Conservation (phyloP, 1,140 invertebrate species). For the Drosophila orosa region DNA sequence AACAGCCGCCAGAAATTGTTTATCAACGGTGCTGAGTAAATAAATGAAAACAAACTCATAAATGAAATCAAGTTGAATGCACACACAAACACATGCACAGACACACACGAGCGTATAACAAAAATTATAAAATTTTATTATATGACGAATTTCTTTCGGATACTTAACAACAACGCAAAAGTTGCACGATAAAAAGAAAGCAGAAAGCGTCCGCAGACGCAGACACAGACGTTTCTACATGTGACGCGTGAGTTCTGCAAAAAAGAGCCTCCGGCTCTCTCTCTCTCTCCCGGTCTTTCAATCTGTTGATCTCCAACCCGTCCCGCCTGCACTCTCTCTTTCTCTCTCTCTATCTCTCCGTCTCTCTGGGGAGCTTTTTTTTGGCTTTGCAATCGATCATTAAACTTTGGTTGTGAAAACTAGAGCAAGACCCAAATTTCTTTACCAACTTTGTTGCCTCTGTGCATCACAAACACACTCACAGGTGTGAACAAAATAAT, state of each 20-base stretch:
- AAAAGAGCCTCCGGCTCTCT: slow-evolving; percentile 27
- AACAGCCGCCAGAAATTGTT: slow-evolving; percentile 48
- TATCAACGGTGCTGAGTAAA: slow-evolving; percentile 52
- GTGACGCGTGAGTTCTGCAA: slow-evolving; percentile 73
- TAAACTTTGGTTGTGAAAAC: slow-evolving; percentile 83
- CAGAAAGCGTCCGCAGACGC: slow-evolving; percentile 74
- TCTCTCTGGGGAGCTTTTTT: slow-evolving; percentile 58
- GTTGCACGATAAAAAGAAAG: slow-evolving; percentile 78
- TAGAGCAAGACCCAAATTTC: slow-evolving; percentile 84
- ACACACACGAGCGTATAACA: slow-evolving; percentile 19
- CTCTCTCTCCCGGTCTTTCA: slow-evolving; percentile 2
- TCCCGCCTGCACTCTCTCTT: slow-evolving; percentile 5
- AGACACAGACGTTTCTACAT: slow-evolving; percentile 71
- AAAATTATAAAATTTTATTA: slow-evolving; percentile 66
- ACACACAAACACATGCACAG: slow-evolving; percentile 15
- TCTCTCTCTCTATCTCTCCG: slow-evolving; percentile 28
- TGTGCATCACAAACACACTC: slow-evolving; percentile 28
- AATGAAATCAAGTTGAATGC: slow-evolving; percentile 72
- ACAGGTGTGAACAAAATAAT: not conserved
- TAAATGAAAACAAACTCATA: slow-evolving; percentile 66
- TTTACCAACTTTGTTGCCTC: slow-evolving; percentile 61
- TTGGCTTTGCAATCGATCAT: slow-evolving; percentile 79
- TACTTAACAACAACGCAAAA: slow-evolving; percentile 68
- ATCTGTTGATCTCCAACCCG: slow-evolving; percentile 22
- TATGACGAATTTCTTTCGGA: slow-evolving; percentile 73